A percentile compares a stretch with the other conserved stretches of the same genome.
phyloP scores from a whole-genome alignment of 2,797 vertebrate species.

The Sebastes matsubarae region DNA sequence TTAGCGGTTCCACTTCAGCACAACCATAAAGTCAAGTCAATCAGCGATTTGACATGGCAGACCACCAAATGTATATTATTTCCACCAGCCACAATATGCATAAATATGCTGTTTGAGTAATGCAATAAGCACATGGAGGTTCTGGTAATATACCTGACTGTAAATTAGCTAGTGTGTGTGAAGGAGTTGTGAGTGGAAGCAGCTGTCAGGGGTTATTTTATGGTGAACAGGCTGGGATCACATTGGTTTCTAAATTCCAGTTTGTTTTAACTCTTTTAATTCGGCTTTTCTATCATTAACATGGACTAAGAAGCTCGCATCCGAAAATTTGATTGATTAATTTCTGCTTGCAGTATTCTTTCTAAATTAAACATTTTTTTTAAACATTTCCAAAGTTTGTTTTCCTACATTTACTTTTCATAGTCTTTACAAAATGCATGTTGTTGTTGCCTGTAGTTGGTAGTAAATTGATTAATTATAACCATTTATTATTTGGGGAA shows the following conservation, averaged over 20 bases:
- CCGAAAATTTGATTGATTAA: neutral
- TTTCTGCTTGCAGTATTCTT: too few species aligned
- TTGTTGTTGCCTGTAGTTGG: neutral
- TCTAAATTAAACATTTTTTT: too few species aligned
- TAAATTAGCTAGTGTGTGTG: conserved; percentile 48
- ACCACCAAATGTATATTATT: conserved; percentile 70
- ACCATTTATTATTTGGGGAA: neutral
- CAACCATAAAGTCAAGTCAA: conserved; percentile 68
- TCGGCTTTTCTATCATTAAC: neutral
- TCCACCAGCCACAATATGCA: conserved; percentile 46
- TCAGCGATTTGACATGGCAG: conserved; percentile 59
- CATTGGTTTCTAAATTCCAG: neutral
- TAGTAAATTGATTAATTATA: neutral
- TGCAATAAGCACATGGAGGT: conserved; percentile 32
- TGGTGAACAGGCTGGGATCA: conserved; percentile 14
- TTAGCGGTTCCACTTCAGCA: conserved; percentile 65
- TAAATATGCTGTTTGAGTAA: conserved; percentile 51
- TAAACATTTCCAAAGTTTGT: neutral
- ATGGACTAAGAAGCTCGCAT: neutral
- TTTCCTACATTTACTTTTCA: neutral
- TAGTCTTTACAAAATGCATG: neutral
- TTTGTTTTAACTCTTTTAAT: conserved; percentile 38
- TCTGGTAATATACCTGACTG: conserved; percentile 55
- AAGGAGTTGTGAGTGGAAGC: conserved; percentile 58
- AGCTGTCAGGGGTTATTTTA: conserved; percentile 55